Evolutionary conservation across 1,140 invertebrate genomes (phyloP).

Genomic region (Rhagoletis pomonella): DNA sequence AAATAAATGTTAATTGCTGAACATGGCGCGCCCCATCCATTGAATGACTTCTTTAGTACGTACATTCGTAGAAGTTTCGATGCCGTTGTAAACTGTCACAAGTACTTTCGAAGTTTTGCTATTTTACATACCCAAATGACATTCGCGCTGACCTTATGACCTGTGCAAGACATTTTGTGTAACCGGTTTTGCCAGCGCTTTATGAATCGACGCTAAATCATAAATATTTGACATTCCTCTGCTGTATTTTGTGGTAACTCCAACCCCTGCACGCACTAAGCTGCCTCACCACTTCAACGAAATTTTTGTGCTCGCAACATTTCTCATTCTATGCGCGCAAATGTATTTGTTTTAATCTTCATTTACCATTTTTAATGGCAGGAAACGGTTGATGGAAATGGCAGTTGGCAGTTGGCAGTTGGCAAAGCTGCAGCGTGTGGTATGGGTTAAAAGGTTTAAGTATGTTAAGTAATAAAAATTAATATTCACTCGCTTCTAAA

Average conservation of each 20-base stretch:
- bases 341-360: conserved; percentile 1
- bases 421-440: background rate
- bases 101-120: conserved; percentile 16
- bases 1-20: conserved; percentile 41
- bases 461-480: conserved; percentile 12
- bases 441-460: conserved; percentile 4
- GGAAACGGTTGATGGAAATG: conserved; percentile 40
- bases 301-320: no score
- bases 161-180: background rate
- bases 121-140: background rate
- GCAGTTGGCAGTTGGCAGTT: background rate
- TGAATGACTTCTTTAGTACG: background rate
- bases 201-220: conserved; percentile 13
- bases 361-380: conserved; percentile 24
- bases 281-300: background rate
- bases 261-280: background rate
- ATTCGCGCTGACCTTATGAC: conserved; percentile 39
- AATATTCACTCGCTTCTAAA: conserved; percentile 27
- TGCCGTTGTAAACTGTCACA: background rate
- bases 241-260: background rate
- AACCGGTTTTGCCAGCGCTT: background rate
- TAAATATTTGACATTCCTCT: conserved; percentile 12
- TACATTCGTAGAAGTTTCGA: background rate
- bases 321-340: background rate
- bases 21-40: background rate